phyloP scores from a whole-genome alignment of 2,888 invertebrate species.

The Chrysina gloriosa region DNA sequence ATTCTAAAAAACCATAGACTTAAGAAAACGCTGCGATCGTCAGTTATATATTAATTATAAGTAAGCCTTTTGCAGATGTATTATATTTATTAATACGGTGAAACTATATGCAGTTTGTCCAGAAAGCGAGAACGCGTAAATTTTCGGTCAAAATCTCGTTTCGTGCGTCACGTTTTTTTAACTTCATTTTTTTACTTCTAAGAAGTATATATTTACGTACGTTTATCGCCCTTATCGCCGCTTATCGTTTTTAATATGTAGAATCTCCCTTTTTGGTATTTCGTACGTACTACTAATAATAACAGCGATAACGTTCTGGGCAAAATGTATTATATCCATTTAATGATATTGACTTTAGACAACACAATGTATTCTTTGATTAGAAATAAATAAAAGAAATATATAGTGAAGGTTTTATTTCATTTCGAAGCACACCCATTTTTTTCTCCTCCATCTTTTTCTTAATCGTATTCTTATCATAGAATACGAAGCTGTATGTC shows the following conservation, averaged over 20 bases:
- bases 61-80: slow-evolving; percentile 65
- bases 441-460: too few relatives aligned
- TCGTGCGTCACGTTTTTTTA: slow-evolving; percentile 43
- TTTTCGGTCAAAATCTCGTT: slow-evolving; percentile 40
- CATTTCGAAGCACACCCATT: too few relatives aligned
- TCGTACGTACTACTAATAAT: slow-evolving; percentile 46
- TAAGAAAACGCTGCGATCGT: slow-evolving; percentile 60
- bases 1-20: slow-evolving; percentile 62
- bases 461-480: too few relatives aligned
- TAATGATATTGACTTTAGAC: slow-evolving; percentile 65
- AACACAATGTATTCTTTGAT: slow-evolving; percentile 67
- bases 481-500: too few relatives aligned
- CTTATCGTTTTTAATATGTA: too few relatives aligned
- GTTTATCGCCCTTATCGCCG: too few relatives aligned
- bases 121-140: slow-evolving; percentile 52
- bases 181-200: slow-evolving; percentile 58
- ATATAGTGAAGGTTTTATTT: slow-evolving; percentile 39
- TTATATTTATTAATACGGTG: slow-evolving; percentile 60
- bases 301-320: slow-evolving; percentile 55
- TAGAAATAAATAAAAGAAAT: slow-evolving; percentile 62
- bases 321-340: slow-evolving; percentile 61
- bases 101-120: slow-evolving; percentile 59
- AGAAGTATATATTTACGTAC: slow-evolving; percentile 59
- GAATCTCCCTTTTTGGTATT: slow-evolving; percentile 53
- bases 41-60: slow-evolving; percentile 60